These are phyloP conservation scores for Muraenolepis orangiensis DNA, from an alignment of 2,797 vertebrate species.

Conservation along the genomic window DNA sequence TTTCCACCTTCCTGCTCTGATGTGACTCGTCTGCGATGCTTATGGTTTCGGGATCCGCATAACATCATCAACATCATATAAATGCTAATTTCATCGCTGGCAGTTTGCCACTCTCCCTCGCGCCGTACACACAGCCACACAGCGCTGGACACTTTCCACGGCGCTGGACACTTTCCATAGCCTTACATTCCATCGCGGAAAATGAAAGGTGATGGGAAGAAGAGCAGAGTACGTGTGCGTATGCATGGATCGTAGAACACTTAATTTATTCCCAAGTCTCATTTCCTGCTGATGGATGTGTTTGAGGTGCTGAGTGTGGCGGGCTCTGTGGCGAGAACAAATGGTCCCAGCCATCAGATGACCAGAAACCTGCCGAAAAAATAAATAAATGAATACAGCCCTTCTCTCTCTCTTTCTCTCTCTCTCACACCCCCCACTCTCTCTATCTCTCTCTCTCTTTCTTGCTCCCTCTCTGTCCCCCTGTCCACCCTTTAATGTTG, in stretches of 20 bases:
- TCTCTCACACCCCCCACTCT: slow-evolving; percentile 13
- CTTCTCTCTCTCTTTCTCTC: slow-evolving; percentile 14
- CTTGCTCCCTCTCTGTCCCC: slow-evolving; percentile 18
- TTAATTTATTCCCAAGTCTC: slow-evolving; percentile 35
- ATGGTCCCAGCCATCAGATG: slow-evolving; percentile 36
- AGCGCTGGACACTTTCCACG: slow-evolving; percentile 28
- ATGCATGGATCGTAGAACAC: slow-evolving; percentile 7
- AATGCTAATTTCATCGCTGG: slow-evolving; percentile 63
- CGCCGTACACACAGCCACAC: slow-evolving; percentile 27
- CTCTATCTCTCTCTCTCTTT: background rate
- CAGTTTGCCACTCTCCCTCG: slow-evolving; percentile 40
- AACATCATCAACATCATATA: slow-evolving; percentile 61
- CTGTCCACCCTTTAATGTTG: slow-evolving; percentile 22
- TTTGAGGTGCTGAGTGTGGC: slow-evolving; percentile 13
- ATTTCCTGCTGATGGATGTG: slow-evolving; percentile 46
- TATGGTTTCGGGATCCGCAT: no score
- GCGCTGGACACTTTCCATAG: no score
- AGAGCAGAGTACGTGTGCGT: background rate
- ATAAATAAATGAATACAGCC: background rate
- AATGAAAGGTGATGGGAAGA: slow-evolving; percentile 2
- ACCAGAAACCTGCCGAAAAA: no score
- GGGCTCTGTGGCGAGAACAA: slow-evolving; percentile 34
- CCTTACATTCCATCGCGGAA: slow-evolving; percentile 32
- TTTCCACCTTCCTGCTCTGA: slow-evolving; percentile 35
- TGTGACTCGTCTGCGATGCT: slow-evolving; percentile 35